phyloP scores from a whole-genome alignment of 23 tunicate genomes.

The Trididemnum nubilum region DNA sequence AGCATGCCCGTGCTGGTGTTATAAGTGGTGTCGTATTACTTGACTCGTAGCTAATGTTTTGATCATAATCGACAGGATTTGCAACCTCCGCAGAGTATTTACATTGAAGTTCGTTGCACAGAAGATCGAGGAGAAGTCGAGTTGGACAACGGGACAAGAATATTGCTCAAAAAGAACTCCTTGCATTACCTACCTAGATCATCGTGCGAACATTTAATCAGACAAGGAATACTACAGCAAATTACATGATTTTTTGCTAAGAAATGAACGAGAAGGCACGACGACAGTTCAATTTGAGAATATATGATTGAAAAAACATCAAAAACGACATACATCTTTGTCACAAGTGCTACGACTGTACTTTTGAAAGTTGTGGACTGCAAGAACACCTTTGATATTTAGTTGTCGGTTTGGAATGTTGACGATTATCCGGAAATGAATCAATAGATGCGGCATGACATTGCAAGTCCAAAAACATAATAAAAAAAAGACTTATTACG shows the following conservation, averaged over 20 bases:
- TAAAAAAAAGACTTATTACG: too few species aligned
- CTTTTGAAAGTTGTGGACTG: too few species aligned
- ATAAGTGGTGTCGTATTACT: too few species aligned
- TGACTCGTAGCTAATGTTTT: too few species aligned
- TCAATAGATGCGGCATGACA: too few species aligned
- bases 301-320: neutral
- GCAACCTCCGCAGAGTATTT: constrained; percentile 88
- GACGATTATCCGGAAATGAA: too few species aligned
- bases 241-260: constrained; percentile 80
- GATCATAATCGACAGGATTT: constrained; percentile 61
- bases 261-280: neutral
- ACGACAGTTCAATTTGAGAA: neutral
- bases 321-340: neutral
- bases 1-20: neutral
- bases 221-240: constrained; percentile 89
- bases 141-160: constrained; percentile 72
- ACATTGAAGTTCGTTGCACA: constrained; percentile 91
- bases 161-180: constrained; percentile 80
- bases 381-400: too few species aligned
- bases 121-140: constrained; percentile 88
- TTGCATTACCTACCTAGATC: constrained; percentile 87
- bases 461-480: too few species aligned
- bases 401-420: too few species aligned
- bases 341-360: too few species aligned
- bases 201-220: constrained; percentile 81